Evolutionary conservation across 2,888 invertebrate genomes (phyloP).

Genomic region (Gymnoscelis rufifasciata): DNA sequence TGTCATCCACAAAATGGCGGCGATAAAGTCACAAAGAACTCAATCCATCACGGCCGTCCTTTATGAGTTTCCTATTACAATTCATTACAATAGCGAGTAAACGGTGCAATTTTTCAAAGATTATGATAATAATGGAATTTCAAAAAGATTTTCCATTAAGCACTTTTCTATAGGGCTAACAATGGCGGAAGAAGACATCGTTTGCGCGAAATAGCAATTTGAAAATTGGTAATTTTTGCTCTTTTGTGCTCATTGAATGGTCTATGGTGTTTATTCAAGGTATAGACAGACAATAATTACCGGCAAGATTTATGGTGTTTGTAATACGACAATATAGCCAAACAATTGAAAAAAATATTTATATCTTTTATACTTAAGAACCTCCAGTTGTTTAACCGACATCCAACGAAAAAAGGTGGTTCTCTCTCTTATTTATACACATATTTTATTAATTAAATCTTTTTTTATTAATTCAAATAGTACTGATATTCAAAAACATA

Average conservation of each 20-base stretch:
- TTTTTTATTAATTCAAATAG: too few relatives aligned
- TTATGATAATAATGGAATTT: constrained; percentile 24
- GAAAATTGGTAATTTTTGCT: constrained; percentile 25
- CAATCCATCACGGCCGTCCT: constrained; percentile 29
- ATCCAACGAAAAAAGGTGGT: too few relatives aligned
- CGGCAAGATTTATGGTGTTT: too few relatives aligned
- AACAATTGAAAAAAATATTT: too few relatives aligned
- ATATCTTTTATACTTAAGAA: too few relatives aligned
- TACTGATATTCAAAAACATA: too few relatives aligned
- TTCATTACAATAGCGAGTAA: constrained; percentile 29
- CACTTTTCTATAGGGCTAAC: constrained; percentile 18
- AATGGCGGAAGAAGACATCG: constrained; percentile 23
- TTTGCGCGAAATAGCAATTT: constrained; percentile 24
- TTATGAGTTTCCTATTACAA: constrained; percentile 31
- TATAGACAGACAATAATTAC: background rate
- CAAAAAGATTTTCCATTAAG: constrained; percentile 19
- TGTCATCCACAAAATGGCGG: constrained; percentile 28
- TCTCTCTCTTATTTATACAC: too few relatives aligned
- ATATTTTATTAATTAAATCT: too few relatives aligned
- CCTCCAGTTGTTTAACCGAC: too few relatives aligned
- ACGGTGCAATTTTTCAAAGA: constrained; percentile 30
- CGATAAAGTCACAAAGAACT: constrained; percentile 26
- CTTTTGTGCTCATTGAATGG: constrained; percentile 19
- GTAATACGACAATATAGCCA: too few relatives aligned
- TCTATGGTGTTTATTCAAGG: background rate